Conservation (phyloP, 2,113 vertebrate species). For the Neofelis nebulosa region DNA sequence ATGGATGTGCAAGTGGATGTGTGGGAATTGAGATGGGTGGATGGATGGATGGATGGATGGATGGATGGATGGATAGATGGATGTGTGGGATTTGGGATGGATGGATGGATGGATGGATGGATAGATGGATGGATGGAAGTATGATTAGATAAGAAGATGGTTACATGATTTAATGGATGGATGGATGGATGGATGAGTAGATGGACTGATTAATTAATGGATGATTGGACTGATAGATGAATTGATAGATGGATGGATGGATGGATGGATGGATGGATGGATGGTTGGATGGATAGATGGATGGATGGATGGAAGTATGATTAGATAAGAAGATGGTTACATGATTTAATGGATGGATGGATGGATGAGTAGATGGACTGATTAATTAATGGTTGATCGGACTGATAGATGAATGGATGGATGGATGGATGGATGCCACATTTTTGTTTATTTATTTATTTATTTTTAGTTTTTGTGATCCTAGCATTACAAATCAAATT, state of each 20-base stretch:
- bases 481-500: neutral
- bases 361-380: neutral
- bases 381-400: neutral
- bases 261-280: neutral
- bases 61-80: neutral
- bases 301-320: neutral
- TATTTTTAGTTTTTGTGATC: neutral
- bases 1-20: neutral
- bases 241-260: accelerated
- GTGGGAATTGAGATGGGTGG: neutral
- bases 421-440: neutral
- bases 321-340: neutral
- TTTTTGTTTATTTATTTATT: neutral
- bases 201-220: too few species aligned
- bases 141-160: too few species aligned
- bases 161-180: too few species aligned
- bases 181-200: neutral
- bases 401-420: neutral
- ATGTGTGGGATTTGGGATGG: too few species aligned
- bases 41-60: too few species aligned
- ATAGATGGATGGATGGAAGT: too few species aligned
- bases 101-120: neutral
- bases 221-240: neutral
- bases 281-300: neutral
- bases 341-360: neutral